Conservation (phyloP, 2,888 invertebrate species). For the Ernsta delagoae region DNA sequence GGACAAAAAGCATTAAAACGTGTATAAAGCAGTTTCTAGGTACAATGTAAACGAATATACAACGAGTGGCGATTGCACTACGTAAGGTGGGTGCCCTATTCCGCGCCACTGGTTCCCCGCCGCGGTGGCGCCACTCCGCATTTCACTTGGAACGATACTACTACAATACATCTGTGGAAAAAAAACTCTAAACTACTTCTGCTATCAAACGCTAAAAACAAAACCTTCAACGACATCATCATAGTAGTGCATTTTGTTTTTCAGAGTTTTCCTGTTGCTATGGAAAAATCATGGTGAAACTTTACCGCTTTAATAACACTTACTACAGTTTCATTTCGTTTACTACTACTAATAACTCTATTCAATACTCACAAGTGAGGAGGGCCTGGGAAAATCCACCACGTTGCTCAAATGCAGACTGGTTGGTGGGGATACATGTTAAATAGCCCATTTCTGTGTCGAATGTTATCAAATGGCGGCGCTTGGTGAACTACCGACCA, state of each 20-base stretch:
- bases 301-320: neutral
- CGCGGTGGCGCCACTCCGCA: constrained; percentile 28
- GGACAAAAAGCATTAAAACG: no score
- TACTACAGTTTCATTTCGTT: neutral
- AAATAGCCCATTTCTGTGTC: no score
- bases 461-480: no score
- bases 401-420: no score
- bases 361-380: neutral
- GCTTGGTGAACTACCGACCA: no score
- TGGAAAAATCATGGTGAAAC: neutral
- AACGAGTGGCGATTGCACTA: no score
- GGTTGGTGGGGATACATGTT: no score
- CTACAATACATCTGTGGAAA: neutral
- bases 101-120: constrained; percentile 32
- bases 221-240: neutral
- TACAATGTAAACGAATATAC: no score
- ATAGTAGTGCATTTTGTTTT: neutral
- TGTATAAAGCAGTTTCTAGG: no score
- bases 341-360: neutral
- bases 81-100: constrained; percentile 36
- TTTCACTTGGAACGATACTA: constrained; percentile 4
- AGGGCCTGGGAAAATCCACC: no score
- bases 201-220: neutral
- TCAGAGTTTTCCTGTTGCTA: neutral
- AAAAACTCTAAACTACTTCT: neutral